phyloP scores from a whole-genome alignment of 1,140 invertebrate species.

The Diorhabda carinulata region DNA sequence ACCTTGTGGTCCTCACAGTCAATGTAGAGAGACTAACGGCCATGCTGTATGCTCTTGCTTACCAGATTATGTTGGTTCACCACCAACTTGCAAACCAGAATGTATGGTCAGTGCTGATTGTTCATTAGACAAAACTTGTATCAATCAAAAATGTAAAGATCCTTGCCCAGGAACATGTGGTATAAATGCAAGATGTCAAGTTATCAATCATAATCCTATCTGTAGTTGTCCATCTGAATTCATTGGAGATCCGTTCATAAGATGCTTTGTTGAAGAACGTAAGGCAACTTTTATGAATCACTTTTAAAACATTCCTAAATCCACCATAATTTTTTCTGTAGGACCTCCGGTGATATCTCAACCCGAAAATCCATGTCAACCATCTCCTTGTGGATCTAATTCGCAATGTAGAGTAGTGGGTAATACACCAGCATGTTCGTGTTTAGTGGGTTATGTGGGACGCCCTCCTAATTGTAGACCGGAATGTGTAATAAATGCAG shows the following conservation, averaged over 20 bases:
- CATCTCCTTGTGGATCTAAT: constrained; percentile 64
- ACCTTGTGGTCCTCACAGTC: constrained; percentile 68
- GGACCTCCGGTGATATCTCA: constrained; percentile 42
- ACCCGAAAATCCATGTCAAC: constrained; percentile 54
- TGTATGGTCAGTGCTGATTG: constrained; percentile 61
- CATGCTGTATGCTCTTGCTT: constrained; percentile 64
- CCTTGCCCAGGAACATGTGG: constrained; percentile 64
- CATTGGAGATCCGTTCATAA: constrained; percentile 70
- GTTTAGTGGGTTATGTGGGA: constrained; percentile 56
- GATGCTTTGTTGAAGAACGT: constrained; percentile 58
- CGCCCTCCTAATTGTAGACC: constrained; percentile 61
- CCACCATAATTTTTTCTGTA: constrained; percentile 14
- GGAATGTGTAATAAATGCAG: constrained; percentile 62
- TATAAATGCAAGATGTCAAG: constrained; percentile 65
- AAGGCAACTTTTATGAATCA: constrained; percentile 37
- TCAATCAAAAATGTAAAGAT: constrained; percentile 58
- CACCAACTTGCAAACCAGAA: constrained; percentile 61
- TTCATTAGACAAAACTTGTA: constrained; percentile 56
- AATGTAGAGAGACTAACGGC: constrained; percentile 56
- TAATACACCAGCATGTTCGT: constrained; percentile 60
- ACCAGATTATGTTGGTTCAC: constrained; percentile 57
- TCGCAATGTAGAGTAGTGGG: constrained; percentile 58
- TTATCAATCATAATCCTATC: constrained; percentile 63
- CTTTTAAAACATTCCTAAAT: constrained; percentile 7
- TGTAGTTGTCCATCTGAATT: constrained; percentile 63